phyloP scores from a whole-genome alignment of 2,797 vertebrate genomes.

The Parotocinclus haroldoi region DNA sequence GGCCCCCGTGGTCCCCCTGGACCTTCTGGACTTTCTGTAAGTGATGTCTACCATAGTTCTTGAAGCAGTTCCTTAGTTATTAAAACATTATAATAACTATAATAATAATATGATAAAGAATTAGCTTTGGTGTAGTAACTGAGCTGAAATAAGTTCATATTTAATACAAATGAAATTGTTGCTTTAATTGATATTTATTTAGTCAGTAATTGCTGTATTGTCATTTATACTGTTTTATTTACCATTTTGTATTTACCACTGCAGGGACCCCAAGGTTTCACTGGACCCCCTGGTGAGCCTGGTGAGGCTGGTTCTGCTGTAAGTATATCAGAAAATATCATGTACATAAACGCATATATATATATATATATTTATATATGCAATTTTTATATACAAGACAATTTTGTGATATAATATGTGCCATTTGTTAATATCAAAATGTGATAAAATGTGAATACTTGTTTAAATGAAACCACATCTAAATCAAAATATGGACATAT shows the following conservation, averaged over 20 bases:
- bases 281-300: constrained; percentile 93
- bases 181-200: constrained; percentile 4
- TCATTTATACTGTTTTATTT: constrained; percentile 13
- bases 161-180: background rate
- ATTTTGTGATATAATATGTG: too few species aligned
- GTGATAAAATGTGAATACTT: too few species aligned
- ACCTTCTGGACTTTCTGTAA: constrained; percentile 82
- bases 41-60: constrained; percentile 55
- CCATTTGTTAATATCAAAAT: too few species aligned
- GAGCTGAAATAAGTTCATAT: too few species aligned
- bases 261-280: constrained; percentile 96
- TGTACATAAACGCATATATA: constrained; percentile 5
- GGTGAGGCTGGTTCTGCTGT: constrained; percentile 91
- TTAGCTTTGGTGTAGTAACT: too few species aligned
- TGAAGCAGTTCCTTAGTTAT: background rate
- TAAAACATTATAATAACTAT: too few species aligned
- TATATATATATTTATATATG: too few species aligned
- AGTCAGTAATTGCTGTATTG: too few species aligned
- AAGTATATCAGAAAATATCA: constrained; percentile 65
- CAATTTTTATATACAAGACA: too few species aligned
- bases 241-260: constrained; percentile 18
- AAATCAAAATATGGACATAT: background rate
- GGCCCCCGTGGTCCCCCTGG: constrained; percentile 92
- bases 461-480: too few species aligned
- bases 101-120: too few species aligned